phyloP scores from a whole-genome alignment of 2,113 vertebrate species.

The Petroica traversi region DNA sequence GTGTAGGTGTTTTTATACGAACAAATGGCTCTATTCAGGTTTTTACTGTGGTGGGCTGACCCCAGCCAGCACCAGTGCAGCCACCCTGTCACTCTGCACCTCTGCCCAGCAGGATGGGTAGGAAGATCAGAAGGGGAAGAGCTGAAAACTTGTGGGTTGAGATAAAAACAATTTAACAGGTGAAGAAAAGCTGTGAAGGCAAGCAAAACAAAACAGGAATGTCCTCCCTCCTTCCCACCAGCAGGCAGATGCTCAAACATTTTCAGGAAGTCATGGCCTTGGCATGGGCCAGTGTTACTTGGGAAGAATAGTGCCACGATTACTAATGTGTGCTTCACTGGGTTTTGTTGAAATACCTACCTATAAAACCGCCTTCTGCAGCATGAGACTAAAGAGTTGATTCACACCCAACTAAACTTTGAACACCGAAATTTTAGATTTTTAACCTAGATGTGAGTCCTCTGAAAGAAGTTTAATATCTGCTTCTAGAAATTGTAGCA shows the following conservation, averaged over 20 bases:
- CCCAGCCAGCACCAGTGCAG: background rate
- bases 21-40: background rate
- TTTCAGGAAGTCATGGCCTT: background rate
- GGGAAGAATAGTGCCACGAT: background rate
- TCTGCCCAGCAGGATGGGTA: background rate
- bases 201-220: background rate
- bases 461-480: background rate
- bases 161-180: background rate
- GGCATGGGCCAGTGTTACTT: fast-evolving
- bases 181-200: background rate
- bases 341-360: background rate
- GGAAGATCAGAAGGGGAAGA: background rate
- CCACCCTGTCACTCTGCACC: fast-evolving
- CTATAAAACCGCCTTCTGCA: background rate
- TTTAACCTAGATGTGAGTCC: background rate
- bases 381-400: background rate
- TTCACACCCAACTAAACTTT: background rate
- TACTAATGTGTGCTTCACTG: fast-evolving
- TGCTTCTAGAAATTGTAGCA: background rate
- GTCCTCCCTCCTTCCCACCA: background rate
- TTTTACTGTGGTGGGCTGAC: background rate
- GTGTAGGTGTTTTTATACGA: background rate
- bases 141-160: background rate
- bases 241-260: background rate
- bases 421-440: background rate